Evolutionary conservation across 2,888 invertebrate genomes (phyloP), one percentile per base, ranked within the genome.

Genomic region (Orthosia cruda): DNA sequence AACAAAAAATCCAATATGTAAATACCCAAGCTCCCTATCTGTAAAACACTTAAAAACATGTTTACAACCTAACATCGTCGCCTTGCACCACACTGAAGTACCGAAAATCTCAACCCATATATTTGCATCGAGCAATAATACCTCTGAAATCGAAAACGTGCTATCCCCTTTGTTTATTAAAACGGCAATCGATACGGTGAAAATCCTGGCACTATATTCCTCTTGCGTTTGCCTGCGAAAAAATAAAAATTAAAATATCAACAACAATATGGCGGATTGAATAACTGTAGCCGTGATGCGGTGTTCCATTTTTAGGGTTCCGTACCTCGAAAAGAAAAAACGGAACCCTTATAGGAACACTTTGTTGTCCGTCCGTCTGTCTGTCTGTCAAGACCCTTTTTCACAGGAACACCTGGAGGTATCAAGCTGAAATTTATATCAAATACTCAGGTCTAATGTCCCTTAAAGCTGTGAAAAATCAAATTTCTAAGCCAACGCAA

Each of bases 131-230:
- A 64, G 52, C 58, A 66, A 76, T 81, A 71, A 72, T 72, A 66
- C 79, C 68, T 20, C n/a, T 62, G 65, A 83, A 81, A 81, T 81
- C 64, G 80, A 81, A 81, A 72, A 81, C 80, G 83, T 81, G 80
- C 80, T 68, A 61, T 83, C 67, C 59, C 45, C 67, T 50, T 64
- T 83, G 80, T 80, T 80, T 80, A 83, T 68, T 80, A 83, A 80
- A 83, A 71, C 26, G 52, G 49, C 79, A 68, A 83, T 64, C 49
- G 77, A 61, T 61, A 64, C 52, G 55, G 49, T 49, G 78, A 58
- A 57, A 81, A 72, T 65, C 23, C 63, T 23, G 54, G 23, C 65
- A 76, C n/a, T n/a, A n/a, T n/a, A n/a, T n/a, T n/a, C n/a, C n/a
- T n/a, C n/a, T n/a, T n/a, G n/a, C n/a, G n/a, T 73, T 55, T 20